Percentiles rank a stretch among this genome's conserved stretches.
Conservation (phyloP, 1,140 invertebrate species). For the Sarcophaga bullata region DNA sequence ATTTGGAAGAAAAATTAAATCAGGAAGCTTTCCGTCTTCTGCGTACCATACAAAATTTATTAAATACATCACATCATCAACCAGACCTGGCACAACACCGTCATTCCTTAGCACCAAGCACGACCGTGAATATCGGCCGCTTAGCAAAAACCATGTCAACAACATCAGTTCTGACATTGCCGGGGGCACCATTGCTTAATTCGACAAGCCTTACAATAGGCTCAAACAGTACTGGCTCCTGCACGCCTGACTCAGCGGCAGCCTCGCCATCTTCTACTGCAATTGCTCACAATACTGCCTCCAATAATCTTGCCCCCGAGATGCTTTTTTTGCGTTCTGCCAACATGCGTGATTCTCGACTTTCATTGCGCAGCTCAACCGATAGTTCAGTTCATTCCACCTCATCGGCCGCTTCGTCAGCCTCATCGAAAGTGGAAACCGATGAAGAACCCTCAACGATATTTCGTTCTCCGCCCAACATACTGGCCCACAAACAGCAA, state of each 20-base stretch:
- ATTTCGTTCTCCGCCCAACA: conserved; percentile 22
- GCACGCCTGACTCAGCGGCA: neutral
- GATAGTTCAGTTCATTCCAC: conserved; percentile 65
- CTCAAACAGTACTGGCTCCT: conserved; percentile 20
- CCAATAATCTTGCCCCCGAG: conserved; percentile 49
- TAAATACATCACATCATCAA: conserved; percentile 69
- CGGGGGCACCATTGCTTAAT: conserved; percentile 50
- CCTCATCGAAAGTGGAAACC: conserved; percentile 58
- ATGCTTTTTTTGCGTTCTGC: conserved; percentile 61
- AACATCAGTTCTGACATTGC: conserved; percentile 50
- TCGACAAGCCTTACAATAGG: conserved; percentile 50
- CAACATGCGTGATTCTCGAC: conserved; percentile 59
- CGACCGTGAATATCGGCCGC: conserved; percentile 14
- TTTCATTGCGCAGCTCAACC: conserved; percentile 63
- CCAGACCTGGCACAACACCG: conserved; percentile 70
- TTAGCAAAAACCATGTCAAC: conserved; percentile 45
- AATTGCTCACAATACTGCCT: neutral
- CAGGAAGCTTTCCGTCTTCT: conserved; percentile 75
- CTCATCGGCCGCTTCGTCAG: conserved; percentile 57
- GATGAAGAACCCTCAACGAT: conserved; percentile 54
- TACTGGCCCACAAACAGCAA: conserved; percentile 43
- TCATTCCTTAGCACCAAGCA: conserved; percentile 39
- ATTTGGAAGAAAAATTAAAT: conserved; percentile 74
- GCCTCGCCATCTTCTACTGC: conserved; percentile 7
- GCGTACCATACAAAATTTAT: conserved; percentile 74